Percentiles rank a stretch among this genome's conserved stretches.
Conservation (phyloP, 2,888 invertebrate genomes). For the Ischnus inquisitorius region DNA sequence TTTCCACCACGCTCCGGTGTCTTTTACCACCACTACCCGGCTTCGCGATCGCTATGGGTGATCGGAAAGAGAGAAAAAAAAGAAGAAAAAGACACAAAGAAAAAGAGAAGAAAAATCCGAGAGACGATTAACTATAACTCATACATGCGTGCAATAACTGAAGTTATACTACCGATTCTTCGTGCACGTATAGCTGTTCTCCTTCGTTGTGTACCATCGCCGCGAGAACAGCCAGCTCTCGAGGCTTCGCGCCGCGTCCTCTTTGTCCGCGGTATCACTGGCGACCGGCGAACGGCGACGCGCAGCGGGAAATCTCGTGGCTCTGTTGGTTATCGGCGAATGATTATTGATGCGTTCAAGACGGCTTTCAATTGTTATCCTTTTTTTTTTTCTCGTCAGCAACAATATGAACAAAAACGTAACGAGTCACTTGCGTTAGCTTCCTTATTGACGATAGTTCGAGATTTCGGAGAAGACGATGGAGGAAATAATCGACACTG, state of each 20-base stretch:
- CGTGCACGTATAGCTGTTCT: constrained; percentile 15
- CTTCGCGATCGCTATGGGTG: background rate
- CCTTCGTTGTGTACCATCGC: background rate
- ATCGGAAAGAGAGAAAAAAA: constrained; percentile 19
- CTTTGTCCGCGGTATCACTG: constrained; percentile 32
- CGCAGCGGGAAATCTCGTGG: background rate
- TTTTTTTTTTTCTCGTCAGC: background rate
- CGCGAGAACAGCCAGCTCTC: constrained; percentile 14
- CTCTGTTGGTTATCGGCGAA: background rate
- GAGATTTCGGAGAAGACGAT: background rate
- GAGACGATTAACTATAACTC: constrained; percentile 34
- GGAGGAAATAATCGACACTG: background rate
- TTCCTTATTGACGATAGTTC: constrained; percentile 38
- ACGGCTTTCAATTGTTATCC: background rate
- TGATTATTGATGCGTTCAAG: background rate
- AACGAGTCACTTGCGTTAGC: background rate
- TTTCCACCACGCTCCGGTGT: constrained; percentile 37
- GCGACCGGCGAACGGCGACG: background rate
- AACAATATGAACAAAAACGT: background rate
- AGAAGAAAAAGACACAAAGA: background rate
- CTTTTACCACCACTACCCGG: constrained; percentile 15
- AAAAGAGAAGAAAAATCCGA: constrained; percentile 27
- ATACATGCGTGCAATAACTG: background rate
- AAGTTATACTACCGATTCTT: background rate
- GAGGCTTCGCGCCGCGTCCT: constrained; percentile 28